Conservation (phyloP, 2,888 invertebrate species). For the Arctia plantaginis region DNA sequence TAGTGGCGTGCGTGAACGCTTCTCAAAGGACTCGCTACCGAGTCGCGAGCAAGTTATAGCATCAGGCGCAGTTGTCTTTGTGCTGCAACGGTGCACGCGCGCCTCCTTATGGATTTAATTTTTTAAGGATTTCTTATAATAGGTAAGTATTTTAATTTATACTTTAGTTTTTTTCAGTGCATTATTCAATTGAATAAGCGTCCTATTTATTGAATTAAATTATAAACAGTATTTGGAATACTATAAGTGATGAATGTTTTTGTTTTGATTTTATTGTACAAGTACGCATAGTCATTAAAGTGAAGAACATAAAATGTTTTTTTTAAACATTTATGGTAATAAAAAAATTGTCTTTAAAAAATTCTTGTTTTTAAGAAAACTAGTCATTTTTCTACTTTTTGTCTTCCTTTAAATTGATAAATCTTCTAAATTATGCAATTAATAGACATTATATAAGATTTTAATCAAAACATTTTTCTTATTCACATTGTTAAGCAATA, state of each 20-base stretch:
- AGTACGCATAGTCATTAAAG: not conserved
- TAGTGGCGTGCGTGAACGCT: constrained; percentile 29
- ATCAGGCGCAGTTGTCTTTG: constrained; percentile 45
- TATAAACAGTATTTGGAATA: not conserved
- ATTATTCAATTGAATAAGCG: not conserved
- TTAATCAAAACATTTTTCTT: not conserved
- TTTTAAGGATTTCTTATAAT: not conserved
- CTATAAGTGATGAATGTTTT: not conserved
- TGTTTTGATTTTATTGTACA: not conserved
- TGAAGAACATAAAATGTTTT: not conserved
- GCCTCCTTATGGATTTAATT: constrained; percentile 27
- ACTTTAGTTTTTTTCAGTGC: not conserved
- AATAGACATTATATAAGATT: not conserved
- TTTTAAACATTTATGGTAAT: too few relatives aligned
- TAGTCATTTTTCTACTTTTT: not conserved
- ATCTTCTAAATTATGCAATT: not conserved
- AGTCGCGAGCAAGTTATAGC: constrained; percentile 24
- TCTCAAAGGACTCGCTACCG: constrained; percentile 41
- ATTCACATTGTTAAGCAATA: not conserved
- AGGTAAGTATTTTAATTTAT: constrained; percentile 41
- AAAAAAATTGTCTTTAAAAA: too few relatives aligned
- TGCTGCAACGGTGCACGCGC: constrained; percentile 43
- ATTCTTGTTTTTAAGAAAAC: not conserved
- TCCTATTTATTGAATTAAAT: constrained; percentile 8
- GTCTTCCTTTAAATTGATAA: not conserved